Percentiles rank a stretch among this genome's conserved stretches.
Evolutionary conservation across 2,797 vertebrate genomes (phyloP).

Genomic region (Carcharodon carcharias): DNA sequence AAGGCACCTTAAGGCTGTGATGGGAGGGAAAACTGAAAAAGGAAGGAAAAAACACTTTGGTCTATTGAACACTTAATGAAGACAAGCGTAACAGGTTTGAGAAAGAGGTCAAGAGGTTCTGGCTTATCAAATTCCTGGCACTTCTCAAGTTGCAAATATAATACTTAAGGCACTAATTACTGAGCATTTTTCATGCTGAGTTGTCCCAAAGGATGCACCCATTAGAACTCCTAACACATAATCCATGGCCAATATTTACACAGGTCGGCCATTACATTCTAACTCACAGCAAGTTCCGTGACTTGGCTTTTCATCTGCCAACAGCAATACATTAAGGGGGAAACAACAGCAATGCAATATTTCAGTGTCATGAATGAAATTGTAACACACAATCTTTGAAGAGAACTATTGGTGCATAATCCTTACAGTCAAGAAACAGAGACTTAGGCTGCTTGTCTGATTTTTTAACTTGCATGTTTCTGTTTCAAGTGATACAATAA

Average conservation of each 20-base stretch:
- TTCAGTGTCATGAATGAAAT: neutral
- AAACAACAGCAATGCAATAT: neutral
- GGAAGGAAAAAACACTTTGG: neutral
- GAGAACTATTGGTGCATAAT: neutral
- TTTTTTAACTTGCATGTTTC: neutral
- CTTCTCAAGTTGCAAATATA: neutral
- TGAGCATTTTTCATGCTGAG: neutral
- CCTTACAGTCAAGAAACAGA: neutral
- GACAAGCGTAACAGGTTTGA: neutral
- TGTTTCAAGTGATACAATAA: neutral
- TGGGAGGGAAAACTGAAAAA: neutral
- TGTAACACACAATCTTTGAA: neutral
- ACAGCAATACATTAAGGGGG: too few relatives aligned
- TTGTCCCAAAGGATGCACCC: neutral
- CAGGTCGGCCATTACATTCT: neutral
- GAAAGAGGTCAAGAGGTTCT: neutral
- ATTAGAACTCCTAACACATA: neutral
- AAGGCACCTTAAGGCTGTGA: neutral
- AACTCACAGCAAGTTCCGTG: neutral
- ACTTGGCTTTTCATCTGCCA: conserved; percentile 5
- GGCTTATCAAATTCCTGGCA: neutral
- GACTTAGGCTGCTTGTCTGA: neutral
- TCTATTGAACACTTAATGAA: neutral
- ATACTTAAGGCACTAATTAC: neutral
- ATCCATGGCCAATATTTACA: neutral